Evolutionary conservation across 2,797 vertebrate genomes (phyloP), one percentile per base, ranked within the genome.

Genomic region (Odontamblyopus rebecca): DNA sequence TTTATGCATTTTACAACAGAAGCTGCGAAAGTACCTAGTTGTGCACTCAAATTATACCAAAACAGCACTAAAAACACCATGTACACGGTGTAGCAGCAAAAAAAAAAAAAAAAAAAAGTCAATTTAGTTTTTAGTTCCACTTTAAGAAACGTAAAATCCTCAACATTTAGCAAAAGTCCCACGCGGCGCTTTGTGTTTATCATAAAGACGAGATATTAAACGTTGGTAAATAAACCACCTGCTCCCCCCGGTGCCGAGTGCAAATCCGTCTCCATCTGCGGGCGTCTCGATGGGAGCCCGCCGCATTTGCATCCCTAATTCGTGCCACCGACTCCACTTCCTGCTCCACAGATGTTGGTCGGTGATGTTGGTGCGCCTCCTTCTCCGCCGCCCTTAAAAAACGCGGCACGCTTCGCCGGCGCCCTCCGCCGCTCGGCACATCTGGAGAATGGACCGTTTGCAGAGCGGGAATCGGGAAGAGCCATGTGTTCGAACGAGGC

Each of bases 391-490:
- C 68, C 65, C 70, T 54, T 51, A 57, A 78, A 23, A 69, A 30
- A 50, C 69, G n/a, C 29, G 18, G 60, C 67, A 51, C 62, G 61
- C 69, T 63, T 78, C 51, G 70, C 71, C 48, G 72, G 71, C 74
- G 57, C 82, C 78, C 72, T 78, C 73, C 73, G 62, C 72, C 72
- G 83, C 81, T 67, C 77, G 64, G 67, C 86, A 92, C 93, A 94
- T 93, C 92, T 94, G 93, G 93, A 90, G 92, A 93, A 93, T 83
- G 91, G 89, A 93, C 92, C 85, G 63, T 91, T 90, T 84, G 73
- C 81, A 23, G 82, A 89, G 57, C 57, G 13, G 13, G 91, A 89
- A 86, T 87, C 80, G 69, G 69, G 60, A 75, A 66, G 76, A 82
- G 6, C 65, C 83, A 87, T 85, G 85, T 86, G 84, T 88, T 83